phyloP scores from a whole-genome alignment of 2,888 invertebrate genomes.

The Oxyteleia sp. region DNA sequence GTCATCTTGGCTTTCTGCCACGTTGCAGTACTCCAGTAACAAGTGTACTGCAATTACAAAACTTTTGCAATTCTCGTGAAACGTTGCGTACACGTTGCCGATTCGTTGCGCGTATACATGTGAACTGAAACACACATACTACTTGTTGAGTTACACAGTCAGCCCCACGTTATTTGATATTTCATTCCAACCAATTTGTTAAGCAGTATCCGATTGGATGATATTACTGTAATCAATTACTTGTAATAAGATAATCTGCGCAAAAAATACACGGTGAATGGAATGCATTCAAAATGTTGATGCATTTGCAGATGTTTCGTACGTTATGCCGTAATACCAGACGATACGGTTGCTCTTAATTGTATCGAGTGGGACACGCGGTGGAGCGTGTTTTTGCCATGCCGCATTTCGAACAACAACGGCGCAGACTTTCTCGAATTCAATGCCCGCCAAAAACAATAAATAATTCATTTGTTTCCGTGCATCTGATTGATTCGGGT shows the following conservation, averaged over 20 bases:
- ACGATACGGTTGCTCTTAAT: constrained; percentile 30
- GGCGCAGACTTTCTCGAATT: constrained; percentile 30
- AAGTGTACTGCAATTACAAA: too few species aligned
- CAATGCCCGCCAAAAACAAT: constrained; percentile 24
- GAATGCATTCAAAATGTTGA: constrained; percentile 17
- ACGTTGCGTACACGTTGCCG: too few species aligned
- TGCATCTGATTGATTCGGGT: constrained; percentile 36
- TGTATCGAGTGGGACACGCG: constrained; percentile 30
- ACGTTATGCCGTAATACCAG: constrained; percentile 24
- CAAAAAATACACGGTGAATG: constrained; percentile 1
- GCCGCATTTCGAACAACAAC: constrained; percentile 22
- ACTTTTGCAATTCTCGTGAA: too few species aligned
- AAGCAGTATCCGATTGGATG: constrained; percentile 19
- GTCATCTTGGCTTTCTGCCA: too few species aligned
- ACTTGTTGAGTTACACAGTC: too few species aligned
- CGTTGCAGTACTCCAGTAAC: too few species aligned
- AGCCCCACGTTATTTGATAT: too few species aligned
- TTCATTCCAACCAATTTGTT: constrained; percentile 57
- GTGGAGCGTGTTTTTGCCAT: constrained; percentile 29
- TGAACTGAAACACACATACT: too few species aligned
- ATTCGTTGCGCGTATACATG: too few species aligned
- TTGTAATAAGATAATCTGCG: constrained; percentile 43
- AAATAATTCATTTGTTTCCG: constrained; percentile 50
- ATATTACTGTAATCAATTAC: constrained; percentile 37
- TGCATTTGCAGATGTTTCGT: constrained; percentile 13